These are phyloP conservation scores for Myxocyprinus asiaticus DNA, from an alignment of 2,113 vertebrate species.

Conservation along the genomic window DNA sequence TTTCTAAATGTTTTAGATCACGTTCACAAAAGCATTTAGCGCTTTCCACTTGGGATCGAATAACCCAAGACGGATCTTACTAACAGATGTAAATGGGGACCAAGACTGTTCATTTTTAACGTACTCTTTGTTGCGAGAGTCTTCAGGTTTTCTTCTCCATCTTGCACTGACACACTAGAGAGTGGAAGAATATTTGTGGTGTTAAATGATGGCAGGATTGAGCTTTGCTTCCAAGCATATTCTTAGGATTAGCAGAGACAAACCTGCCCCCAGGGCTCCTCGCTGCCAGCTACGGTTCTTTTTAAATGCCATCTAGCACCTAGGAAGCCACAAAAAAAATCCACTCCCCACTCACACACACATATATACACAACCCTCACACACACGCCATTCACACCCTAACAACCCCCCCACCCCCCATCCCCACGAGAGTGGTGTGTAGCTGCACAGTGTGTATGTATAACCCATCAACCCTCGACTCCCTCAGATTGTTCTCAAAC, in stretches of 20 bases:
- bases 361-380: constrained; percentile 20
- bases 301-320: constrained; percentile 56
- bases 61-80: no score
- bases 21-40: no score
- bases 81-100: no score
- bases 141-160: constrained; percentile 10
- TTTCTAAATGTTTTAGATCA: no score
- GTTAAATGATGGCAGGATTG: constrained; percentile 48
- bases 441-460: constrained; percentile 28
- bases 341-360: constrained; percentile 44
- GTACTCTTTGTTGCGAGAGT: background rate
- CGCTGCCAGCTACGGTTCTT: constrained; percentile 47
- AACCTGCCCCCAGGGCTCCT: constrained; percentile 37
- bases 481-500: constrained; percentile 71
- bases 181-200: constrained; percentile 35
- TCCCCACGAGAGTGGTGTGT: constrained; percentile 49
- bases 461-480: constrained; percentile 48
- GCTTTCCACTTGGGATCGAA: no score
- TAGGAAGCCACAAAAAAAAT: constrained; percentile 39
- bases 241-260: constrained; percentile 47
- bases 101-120: background rate
- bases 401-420: constrained; percentile 37
- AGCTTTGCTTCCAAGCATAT: constrained; percentile 43
- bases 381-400: constrained; percentile 55
- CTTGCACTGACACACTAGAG: constrained; percentile 25